A percentile compares a stretch with the other conserved stretches of the same genome.
These are phyloP conservation scores for Augochlora pura DNA, from an alignment of 1,140 invertebrate genomes.

Conservation along the genomic window DNA sequence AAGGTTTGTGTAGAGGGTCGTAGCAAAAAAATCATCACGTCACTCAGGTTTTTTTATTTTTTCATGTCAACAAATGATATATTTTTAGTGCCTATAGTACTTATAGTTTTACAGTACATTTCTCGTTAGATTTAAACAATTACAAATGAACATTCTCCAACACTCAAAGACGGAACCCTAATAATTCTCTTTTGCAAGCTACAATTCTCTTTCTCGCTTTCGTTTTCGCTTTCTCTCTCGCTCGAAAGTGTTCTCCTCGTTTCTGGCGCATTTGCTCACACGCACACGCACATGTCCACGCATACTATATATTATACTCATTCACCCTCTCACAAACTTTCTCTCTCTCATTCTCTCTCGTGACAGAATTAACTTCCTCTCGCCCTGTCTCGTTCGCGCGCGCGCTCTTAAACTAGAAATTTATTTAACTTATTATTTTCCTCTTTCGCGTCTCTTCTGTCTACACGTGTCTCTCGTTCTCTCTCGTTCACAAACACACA, in stretches of 20 bases:
- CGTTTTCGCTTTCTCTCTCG: background rate
- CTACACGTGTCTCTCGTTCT: background rate
- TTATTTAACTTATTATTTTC: slow-evolving; percentile 29
- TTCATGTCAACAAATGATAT: slow-evolving; percentile 75
- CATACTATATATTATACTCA: background rate
- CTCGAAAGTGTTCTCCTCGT: background rate
- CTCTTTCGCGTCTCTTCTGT: slow-evolving; percentile 7
- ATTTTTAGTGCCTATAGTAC: slow-evolving; percentile 75
- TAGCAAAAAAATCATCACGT: slow-evolving; percentile 29
- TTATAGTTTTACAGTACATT: slow-evolving; percentile 74
- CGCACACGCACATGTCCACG: background rate
- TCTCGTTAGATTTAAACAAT: slow-evolving; percentile 74
- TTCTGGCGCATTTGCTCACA: background rate
- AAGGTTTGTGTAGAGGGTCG: no score
- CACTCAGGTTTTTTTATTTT: slow-evolving; percentile 57
- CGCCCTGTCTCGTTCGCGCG: background rate
- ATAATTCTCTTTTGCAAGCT: slow-evolving; percentile 41
- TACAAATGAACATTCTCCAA: slow-evolving; percentile 72
- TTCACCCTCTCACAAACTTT: background rate
- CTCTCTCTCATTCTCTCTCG: background rate
- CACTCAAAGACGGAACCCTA: slow-evolving; percentile 71
- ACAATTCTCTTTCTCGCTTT: slow-evolving; percentile 1
- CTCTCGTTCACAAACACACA: background rate
- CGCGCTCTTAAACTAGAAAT: slow-evolving; percentile 9
- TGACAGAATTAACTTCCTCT: background rate